Evolutionary conservation across 2,113 vertebrate species (phyloP), one percentile per base, ranked within the genome.

Genomic region (Proteles cristata): DNA sequence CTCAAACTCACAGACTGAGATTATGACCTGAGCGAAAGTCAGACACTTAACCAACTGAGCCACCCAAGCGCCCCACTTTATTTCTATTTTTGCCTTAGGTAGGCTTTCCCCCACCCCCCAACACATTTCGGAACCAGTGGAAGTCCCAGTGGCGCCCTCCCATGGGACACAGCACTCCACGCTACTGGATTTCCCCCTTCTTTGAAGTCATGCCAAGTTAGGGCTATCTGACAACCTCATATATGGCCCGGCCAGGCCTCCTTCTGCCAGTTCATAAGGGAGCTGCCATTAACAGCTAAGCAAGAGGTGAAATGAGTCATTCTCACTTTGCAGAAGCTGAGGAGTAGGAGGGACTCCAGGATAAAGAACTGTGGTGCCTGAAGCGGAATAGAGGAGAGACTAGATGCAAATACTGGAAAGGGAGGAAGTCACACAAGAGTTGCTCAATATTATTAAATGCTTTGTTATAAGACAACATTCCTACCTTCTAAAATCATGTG

Each of bases 341-440:
- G 35, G 73, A 65, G 11, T 87, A 39, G 88, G 58, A 79, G 92
- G 65, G 58, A 66, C 69, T 90, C n/a, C 33, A 68, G 68, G 58
- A 55, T 50, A 35, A 65, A 96, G 92, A 90, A 85, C 43, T 6
- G 0, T 94, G 94, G 81, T 0, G 0, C 76, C 90, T 83, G 94
- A 97, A 98, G 88, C 88, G 94, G 90, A 98, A 94, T 79, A 85
- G 80, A 90, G 71, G 74, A 94, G 35, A 94, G 88, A 89, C 33
- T 0, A 87, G 33, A 92, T 53, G 86, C 48, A 93, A 93, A 82
- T 65, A 48, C 65, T 61, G 71, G 79, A 80, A 95, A 91, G 68
- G 73, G 84, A 87, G 87, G 92, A 96, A 98, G 94, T 96, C 66
- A 5, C 76, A 81, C 69, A 35, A 14, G 35, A 68, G 45, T 85